Evolutionary conservation across 2,113 vertebrate species (phyloP), one percentile per base, ranked within the genome.

Genomic region (Nanorana parkeri): DNA sequence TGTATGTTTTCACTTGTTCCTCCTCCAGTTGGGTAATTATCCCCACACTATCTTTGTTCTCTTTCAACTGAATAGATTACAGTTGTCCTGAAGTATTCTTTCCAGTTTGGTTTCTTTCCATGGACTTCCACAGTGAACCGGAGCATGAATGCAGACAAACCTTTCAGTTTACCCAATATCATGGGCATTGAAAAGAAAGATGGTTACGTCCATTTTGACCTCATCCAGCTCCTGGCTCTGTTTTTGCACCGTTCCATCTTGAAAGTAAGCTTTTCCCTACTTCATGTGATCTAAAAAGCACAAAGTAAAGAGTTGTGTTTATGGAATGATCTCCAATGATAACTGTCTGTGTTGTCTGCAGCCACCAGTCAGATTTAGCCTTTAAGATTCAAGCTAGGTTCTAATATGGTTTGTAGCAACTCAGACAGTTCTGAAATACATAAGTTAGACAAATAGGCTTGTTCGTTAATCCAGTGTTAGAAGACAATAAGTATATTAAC

Each of bases 101-200:
- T 89, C 68, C 91, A 93, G 90, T 94, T 93, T 82, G 94, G 95
- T 52, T 93, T 95, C 85, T 93, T 94, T 85, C 93, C 95, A 17
- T 92, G 93, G 93, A 90, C 93, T 54, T 93, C 92, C 28, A 90
- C 91, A 23, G 68, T 84, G 16, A 91, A 90, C 60, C 86, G 90
- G 28, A 93, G 93, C 73, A 88, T 93, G 85, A 89, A 83, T 1
- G 89, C 89, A 0, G 93, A 92, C 15, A 92, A 92, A 64, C 93
- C 91, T 0, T 94, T 93, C 3, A 89, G 93, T 28, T 87, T 94
- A 84, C 94, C 94, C 82, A 89, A 90, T 78, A 84, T 88, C 24
- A 79, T 83, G 0, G 94, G 94, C n/a, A 83, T 90, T 32, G 94
- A 94, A 87, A 92, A 93, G 87, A 91, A 88, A 68, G 86, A 89